Conservation (phyloP, 2,113 vertebrate species). For the Choloepus hoffmanni region DNA sequence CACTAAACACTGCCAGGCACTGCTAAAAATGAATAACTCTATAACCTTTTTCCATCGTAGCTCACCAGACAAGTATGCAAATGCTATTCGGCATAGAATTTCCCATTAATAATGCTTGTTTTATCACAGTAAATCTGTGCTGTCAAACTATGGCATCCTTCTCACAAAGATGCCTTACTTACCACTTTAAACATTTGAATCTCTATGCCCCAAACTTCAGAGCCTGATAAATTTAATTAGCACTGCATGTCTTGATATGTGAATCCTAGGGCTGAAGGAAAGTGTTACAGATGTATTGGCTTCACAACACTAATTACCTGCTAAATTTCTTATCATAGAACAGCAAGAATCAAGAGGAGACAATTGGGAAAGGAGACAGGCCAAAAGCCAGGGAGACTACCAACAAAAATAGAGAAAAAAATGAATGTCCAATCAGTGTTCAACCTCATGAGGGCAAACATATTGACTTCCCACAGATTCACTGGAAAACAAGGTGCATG, state of each 20-base stretch:
- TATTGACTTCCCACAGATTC: conserved; percentile 47
- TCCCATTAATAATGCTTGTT: not conserved
- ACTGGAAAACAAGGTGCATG: not conserved
- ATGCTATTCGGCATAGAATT: not conserved
- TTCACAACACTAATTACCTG: conserved; percentile 22
- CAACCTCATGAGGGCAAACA: not conserved
- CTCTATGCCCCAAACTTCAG: not conserved
- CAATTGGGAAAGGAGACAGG: not conserved
- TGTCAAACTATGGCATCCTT: conserved; percentile 20
- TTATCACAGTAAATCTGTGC: conserved; percentile 2
- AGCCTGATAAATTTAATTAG: conserved; percentile 27
- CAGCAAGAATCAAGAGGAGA: conserved; percentile 23
- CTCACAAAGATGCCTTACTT: conserved; percentile 18
- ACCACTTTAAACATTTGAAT: not conserved
- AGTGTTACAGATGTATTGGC: not conserved
- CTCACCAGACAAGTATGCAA: not conserved
- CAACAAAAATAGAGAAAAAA: not conserved
- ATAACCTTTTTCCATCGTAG: not conserved
- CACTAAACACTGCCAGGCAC: not conserved
- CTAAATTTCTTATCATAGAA: conserved; percentile 45
- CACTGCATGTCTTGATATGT: not conserved
- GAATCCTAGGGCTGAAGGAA: not conserved
- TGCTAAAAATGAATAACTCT: not conserved
- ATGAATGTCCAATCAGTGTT: not conserved
- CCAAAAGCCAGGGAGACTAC: conserved; percentile 14